Percentiles rank a stretch among this genome's conserved stretches.
These are phyloP conservation scores for Celastrina argiolus DNA, from an alignment of 2,888 invertebrate genomes.

Conservation along the genomic window DNA sequence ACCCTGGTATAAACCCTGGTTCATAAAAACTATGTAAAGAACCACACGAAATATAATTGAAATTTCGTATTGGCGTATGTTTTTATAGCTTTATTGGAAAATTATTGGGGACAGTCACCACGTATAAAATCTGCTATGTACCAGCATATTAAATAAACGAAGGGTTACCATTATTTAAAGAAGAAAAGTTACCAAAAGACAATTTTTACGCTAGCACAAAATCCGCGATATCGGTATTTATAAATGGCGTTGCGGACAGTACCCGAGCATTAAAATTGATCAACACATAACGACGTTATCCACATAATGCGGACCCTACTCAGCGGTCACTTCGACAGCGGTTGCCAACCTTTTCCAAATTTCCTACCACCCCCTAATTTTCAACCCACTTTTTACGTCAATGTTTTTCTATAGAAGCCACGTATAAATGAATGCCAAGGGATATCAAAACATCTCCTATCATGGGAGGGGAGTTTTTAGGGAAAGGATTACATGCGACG, in stretches of 20 bases:
- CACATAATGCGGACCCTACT: slow-evolving; percentile 74
- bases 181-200: neutral
- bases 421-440: slow-evolving; percentile 67
- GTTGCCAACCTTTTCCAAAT: slow-evolving; percentile 63
- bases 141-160: too few relatives aligned
- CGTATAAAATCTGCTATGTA: too few relatives aligned
- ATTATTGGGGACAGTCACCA: too few relatives aligned
- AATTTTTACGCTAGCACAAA: neutral
- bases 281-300: slow-evolving; percentile 76
- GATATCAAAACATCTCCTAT: slow-evolving; percentile 75
- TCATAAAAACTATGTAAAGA: too few relatives aligned
- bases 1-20: too few relatives aligned
- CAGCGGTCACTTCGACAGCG: slow-evolving; percentile 77
- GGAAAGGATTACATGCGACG: slow-evolving; percentile 63
- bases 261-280: slow-evolving; percentile 72
- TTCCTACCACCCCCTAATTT: slow-evolving; percentile 52
- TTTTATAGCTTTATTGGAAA: too few relatives aligned
- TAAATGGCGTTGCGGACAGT: slow-evolving; percentile 40
- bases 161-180: too few relatives aligned
- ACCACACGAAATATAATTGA: too few relatives aligned
- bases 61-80: too few relatives aligned
- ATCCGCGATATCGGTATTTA: slow-evolving; percentile 30
- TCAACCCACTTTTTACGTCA: slow-evolving; percentile 75
- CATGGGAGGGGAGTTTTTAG: slow-evolving; percentile 63
- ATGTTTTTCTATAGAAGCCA: slow-evolving; percentile 74